phyloP scores from a whole-genome alignment of 2,888 invertebrate species.

The Sympetrum striolatum region DNA sequence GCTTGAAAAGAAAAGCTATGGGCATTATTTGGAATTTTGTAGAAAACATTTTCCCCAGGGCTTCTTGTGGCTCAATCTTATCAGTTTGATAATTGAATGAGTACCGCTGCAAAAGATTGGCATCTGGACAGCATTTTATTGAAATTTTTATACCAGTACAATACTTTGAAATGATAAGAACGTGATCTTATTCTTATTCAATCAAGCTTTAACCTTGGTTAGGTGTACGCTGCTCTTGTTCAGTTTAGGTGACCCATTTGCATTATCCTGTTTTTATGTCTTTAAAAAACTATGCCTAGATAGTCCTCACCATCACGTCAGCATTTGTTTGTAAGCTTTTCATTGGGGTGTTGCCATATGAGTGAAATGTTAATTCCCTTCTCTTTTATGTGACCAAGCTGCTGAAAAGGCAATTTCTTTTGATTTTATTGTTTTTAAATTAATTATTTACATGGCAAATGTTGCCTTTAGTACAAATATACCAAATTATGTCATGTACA shows the following conservation, averaged over 20 bases:
- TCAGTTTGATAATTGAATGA: not conserved
- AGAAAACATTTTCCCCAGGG: no score
- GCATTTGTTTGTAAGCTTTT: not conserved
- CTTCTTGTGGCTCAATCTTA: no score
- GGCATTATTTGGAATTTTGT: no score
- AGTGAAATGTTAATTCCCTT: not conserved
- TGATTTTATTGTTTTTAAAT: not conserved
- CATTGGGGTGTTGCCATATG: not conserved
- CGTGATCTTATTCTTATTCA: no score
- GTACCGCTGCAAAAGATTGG: not conserved
- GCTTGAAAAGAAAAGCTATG: no score
- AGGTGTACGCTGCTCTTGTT: not conserved
- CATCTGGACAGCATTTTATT: not conserved
- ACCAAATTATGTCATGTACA: not conserved
- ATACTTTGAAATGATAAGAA: not conserved
- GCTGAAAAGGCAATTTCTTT: not conserved
- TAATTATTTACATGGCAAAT: not conserved
- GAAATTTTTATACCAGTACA: not conserved
- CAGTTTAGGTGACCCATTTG: not conserved
- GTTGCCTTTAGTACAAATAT: not conserved
- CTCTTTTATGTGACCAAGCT: not conserved
- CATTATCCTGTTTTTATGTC: not conserved
- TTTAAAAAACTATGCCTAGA: not conserved
- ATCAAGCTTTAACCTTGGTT: no score
- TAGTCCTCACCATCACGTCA: not conserved